A percentile compares a stretch with the other conserved stretches of the same genome.
Evolutionary conservation across 2,113 vertebrate species (phyloP).

Genomic region (Notarius lentiginosus): DNA sequence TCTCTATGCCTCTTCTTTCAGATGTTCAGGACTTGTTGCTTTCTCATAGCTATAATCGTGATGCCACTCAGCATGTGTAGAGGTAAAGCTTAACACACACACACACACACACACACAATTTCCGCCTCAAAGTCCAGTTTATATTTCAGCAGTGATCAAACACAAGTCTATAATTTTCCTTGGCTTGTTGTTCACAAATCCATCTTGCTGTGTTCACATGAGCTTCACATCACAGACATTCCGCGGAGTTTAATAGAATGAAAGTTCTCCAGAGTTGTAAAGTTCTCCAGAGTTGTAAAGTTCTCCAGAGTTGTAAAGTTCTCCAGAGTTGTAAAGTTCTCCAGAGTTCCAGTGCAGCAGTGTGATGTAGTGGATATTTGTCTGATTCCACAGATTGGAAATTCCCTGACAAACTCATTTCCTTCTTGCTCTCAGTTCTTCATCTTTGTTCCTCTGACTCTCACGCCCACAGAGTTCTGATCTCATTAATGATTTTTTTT

Average conservation of each 20-base stretch:
- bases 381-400: not conserved
- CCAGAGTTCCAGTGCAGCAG: not conserved
- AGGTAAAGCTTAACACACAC: slow-evolving; percentile 8
- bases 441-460: not conserved
- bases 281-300: not conserved
- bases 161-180: not conserved
- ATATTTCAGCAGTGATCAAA: not conserved
- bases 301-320: not conserved
- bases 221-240: not conserved
- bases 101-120: not conserved
- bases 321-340: not conserved
- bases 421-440: not conserved
- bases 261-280: not conserved
- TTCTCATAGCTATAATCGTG: not conserved
- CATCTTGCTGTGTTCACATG: not conserved
- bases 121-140: not conserved
- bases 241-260: not conserved
- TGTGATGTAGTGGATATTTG: not conserved
- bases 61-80: not conserved
- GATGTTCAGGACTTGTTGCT: not conserved
- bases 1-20: not conserved
- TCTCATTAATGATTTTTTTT: not conserved
- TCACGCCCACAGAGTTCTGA: not conserved
- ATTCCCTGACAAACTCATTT: not conserved
- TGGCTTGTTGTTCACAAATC: not conserved